phyloP scores from a whole-genome alignment of 1,140 invertebrate species.

The Contarinia nasturtii region DNA sequence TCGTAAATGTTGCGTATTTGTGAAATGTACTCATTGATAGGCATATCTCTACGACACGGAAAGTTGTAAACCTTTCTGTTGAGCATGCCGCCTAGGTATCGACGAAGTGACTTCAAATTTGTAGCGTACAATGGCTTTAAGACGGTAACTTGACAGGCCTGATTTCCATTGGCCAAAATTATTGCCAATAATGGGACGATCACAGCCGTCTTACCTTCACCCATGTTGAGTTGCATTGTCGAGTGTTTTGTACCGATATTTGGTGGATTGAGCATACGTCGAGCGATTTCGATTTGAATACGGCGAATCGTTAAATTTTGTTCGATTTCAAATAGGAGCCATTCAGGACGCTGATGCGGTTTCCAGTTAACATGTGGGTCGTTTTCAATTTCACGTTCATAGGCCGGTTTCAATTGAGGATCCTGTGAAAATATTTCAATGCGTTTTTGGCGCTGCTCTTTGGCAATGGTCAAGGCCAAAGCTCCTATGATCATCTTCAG shows the following conservation, averaged over 20 bases:
- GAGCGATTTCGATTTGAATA: not conserved
- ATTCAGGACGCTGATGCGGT: not conserved
- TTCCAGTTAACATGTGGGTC: not conserved
- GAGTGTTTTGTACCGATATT: not conserved
- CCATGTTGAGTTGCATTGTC: not conserved
- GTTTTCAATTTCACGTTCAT: not conserved
- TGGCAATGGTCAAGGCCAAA: not conserved
- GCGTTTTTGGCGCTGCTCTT: not conserved
- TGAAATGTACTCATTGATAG: not conserved
- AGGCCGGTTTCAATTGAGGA: not conserved
- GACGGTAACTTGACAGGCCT: not conserved
- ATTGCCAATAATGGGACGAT: not conserved
- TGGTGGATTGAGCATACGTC: not conserved
- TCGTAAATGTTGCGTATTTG: not conserved
- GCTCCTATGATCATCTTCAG: not conserved
- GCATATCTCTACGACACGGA: not conserved
- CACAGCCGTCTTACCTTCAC: not conserved
- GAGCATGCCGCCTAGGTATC: not conserved
- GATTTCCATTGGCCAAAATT: not conserved
- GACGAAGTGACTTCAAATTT: not conserved
- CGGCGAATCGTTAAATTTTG: not conserved
- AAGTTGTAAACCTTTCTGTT: not conserved
- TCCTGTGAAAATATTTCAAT: not conserved
- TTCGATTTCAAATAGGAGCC: not conserved
- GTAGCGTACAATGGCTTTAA: not conserved